These are phyloP conservation scores for Fregetta grallaria DNA, from an alignment of 2,113 vertebrate genomes.

Conservation along the genomic window DNA sequence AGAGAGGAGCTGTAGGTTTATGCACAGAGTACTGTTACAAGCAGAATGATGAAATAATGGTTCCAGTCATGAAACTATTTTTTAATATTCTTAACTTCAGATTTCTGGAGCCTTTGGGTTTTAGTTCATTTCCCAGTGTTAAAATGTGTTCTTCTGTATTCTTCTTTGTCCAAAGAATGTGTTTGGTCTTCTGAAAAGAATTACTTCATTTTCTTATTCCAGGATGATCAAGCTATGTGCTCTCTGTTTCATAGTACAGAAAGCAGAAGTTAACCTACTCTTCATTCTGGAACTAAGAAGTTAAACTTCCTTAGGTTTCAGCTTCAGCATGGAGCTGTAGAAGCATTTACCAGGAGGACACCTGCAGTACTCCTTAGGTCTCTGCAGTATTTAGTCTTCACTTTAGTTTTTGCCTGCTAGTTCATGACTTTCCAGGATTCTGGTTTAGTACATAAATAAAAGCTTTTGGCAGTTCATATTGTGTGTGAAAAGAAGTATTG, in stretches of 20 bases:
- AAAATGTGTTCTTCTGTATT: neutral
- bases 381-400: neutral
- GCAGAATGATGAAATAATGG: neutral
- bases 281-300: neutral
- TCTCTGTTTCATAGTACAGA: neutral
- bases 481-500: neutral
- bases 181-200: neutral
- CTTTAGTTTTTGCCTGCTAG: neutral
- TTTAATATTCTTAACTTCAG: neutral
- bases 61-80: neutral
- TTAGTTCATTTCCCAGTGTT: neutral
- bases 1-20: neutral
- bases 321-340: neutral
- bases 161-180: neutral
- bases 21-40: neutral
- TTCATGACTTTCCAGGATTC: neutral
- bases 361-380: neutral
- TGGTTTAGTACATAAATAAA: neutral
- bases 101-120: neutral
- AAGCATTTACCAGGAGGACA: neutral
- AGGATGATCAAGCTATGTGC: neutral
- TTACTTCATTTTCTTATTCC: neutral
- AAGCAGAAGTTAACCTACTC: neutral
- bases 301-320: neutral
- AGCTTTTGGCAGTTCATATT: neutral